Evolutionary conservation across 2,888 invertebrate genomes (phyloP).

Genomic region (Tridacna gigas): DNA sequence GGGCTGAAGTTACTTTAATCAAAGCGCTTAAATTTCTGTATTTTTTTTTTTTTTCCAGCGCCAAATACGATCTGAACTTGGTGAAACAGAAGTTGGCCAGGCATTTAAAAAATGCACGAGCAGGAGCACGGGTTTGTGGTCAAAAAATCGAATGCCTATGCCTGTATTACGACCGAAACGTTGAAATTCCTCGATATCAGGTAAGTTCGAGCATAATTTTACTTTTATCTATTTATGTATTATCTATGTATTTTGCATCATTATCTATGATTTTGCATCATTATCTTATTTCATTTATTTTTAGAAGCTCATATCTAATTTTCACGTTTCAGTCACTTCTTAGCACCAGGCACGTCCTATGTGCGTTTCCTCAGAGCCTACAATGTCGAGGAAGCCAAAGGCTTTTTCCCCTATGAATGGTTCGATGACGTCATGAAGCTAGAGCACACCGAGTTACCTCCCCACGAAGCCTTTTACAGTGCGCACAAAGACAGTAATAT

Average conservation of each 20-base stretch:
- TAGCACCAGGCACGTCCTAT: conserved; percentile 30
- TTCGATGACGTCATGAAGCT: conserved; percentile 34
- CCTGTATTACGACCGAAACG: conserved; percentile 31
- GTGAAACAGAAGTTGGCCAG: conserved; percentile 38
- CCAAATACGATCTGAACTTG: conserved; percentile 52
- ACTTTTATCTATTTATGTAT: too few relatives aligned
- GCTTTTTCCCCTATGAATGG: conserved; percentile 41
- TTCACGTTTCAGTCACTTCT: too few relatives aligned
- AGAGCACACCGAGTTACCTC: conserved; percentile 28
- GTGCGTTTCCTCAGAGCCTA: conserved; percentile 55
- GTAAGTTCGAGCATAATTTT: too few relatives aligned
- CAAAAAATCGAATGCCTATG: conserved; percentile 39
- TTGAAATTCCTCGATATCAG: background rate
- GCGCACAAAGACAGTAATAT: conserved; percentile 26
- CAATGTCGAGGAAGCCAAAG: conserved; percentile 45
- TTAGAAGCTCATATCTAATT: too few relatives aligned
- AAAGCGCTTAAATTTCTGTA: too few relatives aligned
- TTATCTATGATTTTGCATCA: too few relatives aligned
- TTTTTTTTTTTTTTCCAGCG: conserved; percentile 9
- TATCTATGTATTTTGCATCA: too few relatives aligned
- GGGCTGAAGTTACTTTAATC: too few relatives aligned
- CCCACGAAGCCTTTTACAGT: conserved; percentile 30
- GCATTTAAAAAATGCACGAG: conserved; percentile 39
- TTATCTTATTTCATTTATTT: too few relatives aligned
- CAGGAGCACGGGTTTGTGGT: conserved; percentile 34